Conservation (phyloP, 2,888 invertebrate species). For the Malachius bipustulatus region DNA sequence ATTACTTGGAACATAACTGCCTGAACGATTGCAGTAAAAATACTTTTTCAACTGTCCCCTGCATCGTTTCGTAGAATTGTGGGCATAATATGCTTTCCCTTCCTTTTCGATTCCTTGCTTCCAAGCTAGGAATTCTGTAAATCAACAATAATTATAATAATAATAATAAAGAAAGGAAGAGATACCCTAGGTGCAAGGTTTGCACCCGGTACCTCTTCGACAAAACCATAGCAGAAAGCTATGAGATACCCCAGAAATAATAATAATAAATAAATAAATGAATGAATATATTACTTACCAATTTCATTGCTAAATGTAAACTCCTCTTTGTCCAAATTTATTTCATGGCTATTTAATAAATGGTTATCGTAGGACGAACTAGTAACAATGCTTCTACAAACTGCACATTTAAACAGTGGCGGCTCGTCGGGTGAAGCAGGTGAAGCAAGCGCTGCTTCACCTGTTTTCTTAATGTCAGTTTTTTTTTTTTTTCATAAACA, state of each 20-base stretch:
- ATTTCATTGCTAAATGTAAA: conserved; percentile 3
- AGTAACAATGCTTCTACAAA: conserved; percentile 3
- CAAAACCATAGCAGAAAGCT: too few species aligned
- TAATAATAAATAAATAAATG: too few species aligned
- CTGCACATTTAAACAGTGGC: too few species aligned
- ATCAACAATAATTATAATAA: background rate
- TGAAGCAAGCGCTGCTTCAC: too few species aligned
- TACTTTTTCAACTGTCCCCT: conserved; percentile 1
- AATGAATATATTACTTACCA: too few species aligned
- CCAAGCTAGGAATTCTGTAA: conserved; percentile 3
- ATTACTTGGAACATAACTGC: background rate
- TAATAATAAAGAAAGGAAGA: conserved; percentile 1
- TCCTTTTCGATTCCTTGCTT: conserved; percentile 2
- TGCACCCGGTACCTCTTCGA: too few species aligned
- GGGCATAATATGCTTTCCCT: conserved; percentile 1
- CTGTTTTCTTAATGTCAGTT: too few species aligned
- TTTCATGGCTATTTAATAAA: conserved; percentile 1
- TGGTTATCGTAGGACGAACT: background rate
- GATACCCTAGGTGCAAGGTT: too few species aligned
- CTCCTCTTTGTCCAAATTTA: conserved; percentile 3
- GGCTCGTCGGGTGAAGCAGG: too few species aligned
- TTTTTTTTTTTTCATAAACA: too few species aligned
- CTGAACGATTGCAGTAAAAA: conserved; percentile 3
- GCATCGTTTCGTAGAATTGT: background rate
- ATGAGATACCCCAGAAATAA: too few species aligned